Evolutionary conservation across 1,140 invertebrate genomes (phyloP).

Genomic region (Drosophila grimshawi): DNA sequence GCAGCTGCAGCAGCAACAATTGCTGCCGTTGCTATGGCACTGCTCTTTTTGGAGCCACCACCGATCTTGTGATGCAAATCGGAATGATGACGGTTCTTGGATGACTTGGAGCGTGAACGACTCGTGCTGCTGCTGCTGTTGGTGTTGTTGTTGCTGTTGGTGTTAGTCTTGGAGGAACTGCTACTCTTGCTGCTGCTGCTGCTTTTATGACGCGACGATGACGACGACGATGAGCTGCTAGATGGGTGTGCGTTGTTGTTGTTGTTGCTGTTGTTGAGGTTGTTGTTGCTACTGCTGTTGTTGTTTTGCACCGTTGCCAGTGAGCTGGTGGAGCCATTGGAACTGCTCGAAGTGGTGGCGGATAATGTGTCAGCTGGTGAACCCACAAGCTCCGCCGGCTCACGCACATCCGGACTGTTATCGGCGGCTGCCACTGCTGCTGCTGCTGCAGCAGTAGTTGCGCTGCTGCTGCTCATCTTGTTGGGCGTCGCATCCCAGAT

Average conservation of each 20-base stretch:
- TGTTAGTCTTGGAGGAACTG: slow-evolving; percentile 67
- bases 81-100: slow-evolving; percentile 72
- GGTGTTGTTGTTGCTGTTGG: slow-evolving; percentile 45
- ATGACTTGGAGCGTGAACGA: slow-evolving; percentile 79
- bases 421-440: slow-evolving; percentile 14
- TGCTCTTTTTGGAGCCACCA: slow-evolving; percentile 58
- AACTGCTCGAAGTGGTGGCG: slow-evolving; percentile 61
- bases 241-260: slow-evolving; percentile 30
- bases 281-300: slow-evolving; percentile 2
- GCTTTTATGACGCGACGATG: slow-evolving; percentile 77
- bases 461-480: slow-evolving; percentile 46
- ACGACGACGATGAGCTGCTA: slow-evolving; percentile 60
- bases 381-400: slow-evolving; percentile 23
- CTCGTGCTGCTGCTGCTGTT: slow-evolving; percentile 58
- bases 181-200: slow-evolving; percentile 75
- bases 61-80: slow-evolving; percentile 58
- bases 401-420: slow-evolving; percentile 50
- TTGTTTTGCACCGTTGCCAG: slow-evolving; percentile 14
- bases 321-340: slow-evolving; percentile 68
- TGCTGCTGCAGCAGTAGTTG: slow-evolving; percentile 7
- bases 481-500: slow-evolving; percentile 70
- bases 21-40: slow-evolving; percentile 33
- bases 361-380: slow-evolving; percentile 63
- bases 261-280: background rate
- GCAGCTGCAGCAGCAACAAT: slow-evolving; percentile 20